These are phyloP conservation scores for Planococcus citri DNA, from an alignment of 1,140 invertebrate species.

Conservation along the genomic window DNA sequence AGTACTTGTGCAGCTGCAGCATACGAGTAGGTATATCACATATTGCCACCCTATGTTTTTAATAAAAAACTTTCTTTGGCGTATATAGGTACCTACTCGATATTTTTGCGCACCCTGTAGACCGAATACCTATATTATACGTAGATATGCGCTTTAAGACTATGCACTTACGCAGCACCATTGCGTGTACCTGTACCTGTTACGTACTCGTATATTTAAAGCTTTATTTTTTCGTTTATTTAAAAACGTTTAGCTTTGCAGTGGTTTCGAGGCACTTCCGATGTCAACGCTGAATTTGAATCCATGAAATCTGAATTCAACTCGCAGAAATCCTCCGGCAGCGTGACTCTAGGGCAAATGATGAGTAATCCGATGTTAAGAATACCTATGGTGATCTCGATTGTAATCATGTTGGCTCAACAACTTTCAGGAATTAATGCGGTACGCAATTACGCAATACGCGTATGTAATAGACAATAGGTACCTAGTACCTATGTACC, in stretches of 20 bases:
- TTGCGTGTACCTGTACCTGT: too few species aligned
- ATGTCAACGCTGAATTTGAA: conserved; percentile 75
- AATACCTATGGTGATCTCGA: conserved; percentile 64
- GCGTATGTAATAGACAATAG: background rate
- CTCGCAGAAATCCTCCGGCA: conserved; percentile 54
- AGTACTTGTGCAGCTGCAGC: too few species aligned
- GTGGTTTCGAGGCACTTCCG: conserved; percentile 59
- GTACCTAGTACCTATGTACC: background rate
- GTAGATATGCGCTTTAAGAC: too few species aligned
- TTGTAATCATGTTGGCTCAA: conserved; percentile 77
- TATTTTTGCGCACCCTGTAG: too few species aligned
- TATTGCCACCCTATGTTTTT: too few species aligned
- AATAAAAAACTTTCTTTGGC: too few species aligned
- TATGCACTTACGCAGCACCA: too few species aligned
- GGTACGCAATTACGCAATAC: conserved; percentile 48
- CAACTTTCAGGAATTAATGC: conserved; percentile 84
- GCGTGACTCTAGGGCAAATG: conserved; percentile 57
- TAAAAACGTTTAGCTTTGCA: conserved; percentile 44
- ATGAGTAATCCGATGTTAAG: conserved; percentile 54
- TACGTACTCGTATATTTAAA: too few species aligned
- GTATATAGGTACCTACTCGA: too few species aligned
- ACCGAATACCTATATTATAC: too few species aligned
- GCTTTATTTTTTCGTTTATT: background rate
- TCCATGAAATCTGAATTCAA: conserved; percentile 72
- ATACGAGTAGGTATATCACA: too few species aligned